Conservation (phyloP, 2,797 vertebrate genomes). For the Pelodytes ibericus region DNA sequence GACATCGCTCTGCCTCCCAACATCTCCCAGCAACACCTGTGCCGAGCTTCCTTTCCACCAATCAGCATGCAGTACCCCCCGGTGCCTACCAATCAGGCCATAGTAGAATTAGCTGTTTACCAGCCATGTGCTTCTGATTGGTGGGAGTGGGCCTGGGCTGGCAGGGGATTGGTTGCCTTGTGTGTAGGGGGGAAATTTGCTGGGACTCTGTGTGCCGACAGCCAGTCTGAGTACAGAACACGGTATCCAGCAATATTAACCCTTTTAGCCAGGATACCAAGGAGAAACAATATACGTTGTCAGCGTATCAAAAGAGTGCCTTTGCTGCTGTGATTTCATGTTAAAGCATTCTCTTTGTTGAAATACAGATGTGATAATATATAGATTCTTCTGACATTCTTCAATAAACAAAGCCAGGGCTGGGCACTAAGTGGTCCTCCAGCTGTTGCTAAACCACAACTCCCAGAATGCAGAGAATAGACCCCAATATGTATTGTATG, state of each 20-base stretch:
- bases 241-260: conserved; percentile 29
- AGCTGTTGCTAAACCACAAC: no score
- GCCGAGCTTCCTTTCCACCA: conserved; percentile 33
- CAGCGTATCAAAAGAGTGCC: not conserved
- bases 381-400: no score
- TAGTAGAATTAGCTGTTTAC: conserved; percentile 28
- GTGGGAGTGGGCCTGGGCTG: conserved; percentile 24
- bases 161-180: conserved; percentile 47
- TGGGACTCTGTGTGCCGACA: conserved; percentile 29
- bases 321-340: not conserved
- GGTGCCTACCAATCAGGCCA: conserved; percentile 36
- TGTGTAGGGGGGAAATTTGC: conserved; percentile 57
- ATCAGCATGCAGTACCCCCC: conserved; percentile 41
- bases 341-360: not conserved
- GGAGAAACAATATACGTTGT: not conserved
- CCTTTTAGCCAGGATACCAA: not conserved
- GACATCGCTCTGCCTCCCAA: conserved; percentile 56
- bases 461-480: no score
- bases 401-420: no score
- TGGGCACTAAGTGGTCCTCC: no score
- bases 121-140: conserved; percentile 24
- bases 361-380: not conserved
- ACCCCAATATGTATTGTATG: no score
- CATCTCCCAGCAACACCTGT: conserved; percentile 56
- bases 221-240: conserved; percentile 24